These are phyloP conservation scores for Aurelia sp. DNA, from an alignment of 30 jellyfish, hydroid and myxozoan species.

Conservation along the genomic window DNA sequence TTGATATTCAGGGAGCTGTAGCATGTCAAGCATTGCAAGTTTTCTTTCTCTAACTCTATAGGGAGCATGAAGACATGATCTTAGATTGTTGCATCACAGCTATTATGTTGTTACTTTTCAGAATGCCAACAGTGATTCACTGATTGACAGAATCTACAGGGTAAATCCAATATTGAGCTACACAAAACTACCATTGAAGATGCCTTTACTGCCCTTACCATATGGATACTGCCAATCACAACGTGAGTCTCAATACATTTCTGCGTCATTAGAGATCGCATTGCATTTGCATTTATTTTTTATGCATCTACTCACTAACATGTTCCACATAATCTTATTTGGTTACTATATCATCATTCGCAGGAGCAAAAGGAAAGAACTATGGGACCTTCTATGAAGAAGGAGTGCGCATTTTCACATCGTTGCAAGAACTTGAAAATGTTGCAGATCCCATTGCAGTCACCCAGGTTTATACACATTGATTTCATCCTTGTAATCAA, in stretches of 20 bases:
- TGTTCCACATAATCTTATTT: no score
- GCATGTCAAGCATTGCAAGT: no score
- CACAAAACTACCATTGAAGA: conserved; percentile 95
- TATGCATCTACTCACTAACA: no score
- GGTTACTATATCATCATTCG: no score
- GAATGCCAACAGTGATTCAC: conserved; percentile 86
- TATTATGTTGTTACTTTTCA: not conserved
- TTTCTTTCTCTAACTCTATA: no score
- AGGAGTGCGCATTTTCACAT: conserved; percentile 88
- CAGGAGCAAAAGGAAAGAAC: conserved; percentile 97
- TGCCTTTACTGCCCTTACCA: conserved; percentile 97
- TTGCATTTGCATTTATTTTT: no score
- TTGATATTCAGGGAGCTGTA: no score
- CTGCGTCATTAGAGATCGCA: no score
- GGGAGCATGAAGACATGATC: no score
- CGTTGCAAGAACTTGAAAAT: conserved; percentile 94
- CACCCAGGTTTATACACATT: conserved; percentile 76
- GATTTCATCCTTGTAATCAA: no score
- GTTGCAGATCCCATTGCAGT: conserved; percentile 99
- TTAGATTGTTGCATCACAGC: no score
- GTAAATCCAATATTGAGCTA: conserved; percentile 90
- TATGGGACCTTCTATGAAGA: conserved; percentile 97
- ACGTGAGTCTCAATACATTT: conserved; percentile 40
- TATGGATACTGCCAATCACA: conserved; percentile 93
- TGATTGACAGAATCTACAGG: conserved; percentile 86